phyloP scores from a whole-genome alignment of 37 sponge, comb jelly and placozoan species.

The Bolinopsis microptera region DNA sequence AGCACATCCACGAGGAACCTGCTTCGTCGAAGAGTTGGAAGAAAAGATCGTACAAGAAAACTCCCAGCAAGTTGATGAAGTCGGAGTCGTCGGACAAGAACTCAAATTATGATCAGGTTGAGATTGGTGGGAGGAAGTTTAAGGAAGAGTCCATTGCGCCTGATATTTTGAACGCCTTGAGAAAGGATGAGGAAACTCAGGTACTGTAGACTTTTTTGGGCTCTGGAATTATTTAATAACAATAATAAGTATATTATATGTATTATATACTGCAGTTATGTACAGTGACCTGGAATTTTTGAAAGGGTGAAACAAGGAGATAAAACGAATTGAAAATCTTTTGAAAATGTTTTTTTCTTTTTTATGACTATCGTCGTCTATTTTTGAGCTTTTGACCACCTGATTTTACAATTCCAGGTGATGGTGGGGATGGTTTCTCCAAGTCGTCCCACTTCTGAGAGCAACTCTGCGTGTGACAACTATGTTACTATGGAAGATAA shows the following conservation, averaged over 20 bases:
- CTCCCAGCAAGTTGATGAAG: neutral
- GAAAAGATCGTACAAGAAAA: slow-evolving; percentile 33
- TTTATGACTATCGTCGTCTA: no score
- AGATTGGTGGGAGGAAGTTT: slow-evolving; percentile 46
- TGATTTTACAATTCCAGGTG: neutral
- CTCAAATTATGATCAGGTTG: slow-evolving; percentile 10
- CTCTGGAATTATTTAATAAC: no score
- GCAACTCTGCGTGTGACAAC: neutral
- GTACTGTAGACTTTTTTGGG: no score
- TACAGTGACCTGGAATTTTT: no score
- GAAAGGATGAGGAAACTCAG: slow-evolving; percentile 27
- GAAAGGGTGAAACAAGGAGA: no score
- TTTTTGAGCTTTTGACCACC: no score
- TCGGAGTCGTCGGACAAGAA: neutral
- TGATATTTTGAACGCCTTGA: slow-evolving; percentile 52
- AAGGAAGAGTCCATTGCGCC: slow-evolving; percentile 38
- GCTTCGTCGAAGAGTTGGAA: slow-evolving; percentile 13
- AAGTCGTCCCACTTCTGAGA: neutral
- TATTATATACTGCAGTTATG: no score
- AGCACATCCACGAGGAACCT: slow-evolving; percentile 58
- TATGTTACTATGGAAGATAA: slow-evolving; percentile 14
- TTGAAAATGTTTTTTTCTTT: no score
- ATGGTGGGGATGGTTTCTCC: slow-evolving; percentile 51
- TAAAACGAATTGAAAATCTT: no score
- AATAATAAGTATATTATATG: no score